A percentile compares a stretch with the other conserved stretches of the same genome.
Conservation (phyloP, 2,888 invertebrate genomes). For the Onchidella celtica region DNA sequence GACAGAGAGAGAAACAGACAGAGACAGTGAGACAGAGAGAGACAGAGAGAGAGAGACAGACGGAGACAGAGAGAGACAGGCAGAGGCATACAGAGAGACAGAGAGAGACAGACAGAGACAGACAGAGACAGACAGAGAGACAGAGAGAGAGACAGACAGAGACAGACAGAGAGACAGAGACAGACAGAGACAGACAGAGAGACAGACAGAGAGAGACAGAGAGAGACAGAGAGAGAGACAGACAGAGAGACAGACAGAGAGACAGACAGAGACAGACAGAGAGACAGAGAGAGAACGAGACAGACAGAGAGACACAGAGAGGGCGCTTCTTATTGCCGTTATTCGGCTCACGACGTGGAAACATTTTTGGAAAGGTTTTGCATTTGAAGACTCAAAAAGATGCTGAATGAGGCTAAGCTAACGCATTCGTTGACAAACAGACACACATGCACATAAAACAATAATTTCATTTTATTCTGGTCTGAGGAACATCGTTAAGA, state of each 20-base stretch:
- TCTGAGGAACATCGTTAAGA: too few species aligned
- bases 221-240: neutral
- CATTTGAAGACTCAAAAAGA: too few species aligned
- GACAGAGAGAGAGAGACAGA: neutral
- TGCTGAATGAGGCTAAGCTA: too few species aligned
- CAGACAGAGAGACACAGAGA: neutral
- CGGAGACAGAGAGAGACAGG: too few species aligned
- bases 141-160: neutral
- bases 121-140: neutral
- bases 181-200: neutral
- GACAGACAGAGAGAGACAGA: neutral
- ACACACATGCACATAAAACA: too few species aligned
- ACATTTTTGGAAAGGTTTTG: too few species aligned
- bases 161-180: neutral
- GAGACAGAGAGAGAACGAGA: too few species aligned
- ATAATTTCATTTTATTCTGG: too few species aligned
- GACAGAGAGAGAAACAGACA: neutral
- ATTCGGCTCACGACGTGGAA: neutral
- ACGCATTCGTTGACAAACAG: too few species aligned
- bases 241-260: neutral
- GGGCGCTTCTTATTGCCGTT: too few species aligned
- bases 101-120: neutral
- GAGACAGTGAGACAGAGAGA: neutral
- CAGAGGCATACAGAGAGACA: neutral
- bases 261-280: neutral